These are phyloP conservation scores for Axis porcinus DNA, from an alignment of 2,113 vertebrate species.

Conservation along the genomic window DNA sequence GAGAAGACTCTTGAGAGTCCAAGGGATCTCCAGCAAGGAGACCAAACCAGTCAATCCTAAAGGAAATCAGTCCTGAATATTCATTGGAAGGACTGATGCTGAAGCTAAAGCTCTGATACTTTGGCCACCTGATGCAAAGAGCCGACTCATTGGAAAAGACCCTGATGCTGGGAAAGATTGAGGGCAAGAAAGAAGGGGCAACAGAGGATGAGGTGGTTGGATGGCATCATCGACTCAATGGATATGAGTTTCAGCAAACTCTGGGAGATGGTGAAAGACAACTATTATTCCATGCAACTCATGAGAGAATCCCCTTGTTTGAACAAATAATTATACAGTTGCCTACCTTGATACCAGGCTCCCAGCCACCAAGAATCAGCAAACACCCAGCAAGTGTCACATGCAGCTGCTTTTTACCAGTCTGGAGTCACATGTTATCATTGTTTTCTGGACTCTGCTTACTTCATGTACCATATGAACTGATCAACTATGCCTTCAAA, in stretches of 20 bases:
- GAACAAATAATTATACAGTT: neutral
- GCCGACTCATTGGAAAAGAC: neutral
- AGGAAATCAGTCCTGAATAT: neutral
- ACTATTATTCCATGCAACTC: neutral
- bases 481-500: neutral
- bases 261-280: neutral
- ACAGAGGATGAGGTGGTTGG: neutral
- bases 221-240: neutral
- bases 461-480: neutral
- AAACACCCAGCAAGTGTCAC: neutral
- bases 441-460: neutral
- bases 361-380: too few species aligned
- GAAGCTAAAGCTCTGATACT: neutral
- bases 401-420: neutral
- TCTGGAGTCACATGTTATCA: neutral
- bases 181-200: neutral
- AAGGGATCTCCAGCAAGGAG: neutral
- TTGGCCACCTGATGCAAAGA: neutral
- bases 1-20: neutral
- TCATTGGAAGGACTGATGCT: neutral
- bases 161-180: neutral
- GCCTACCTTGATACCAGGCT: neutral
- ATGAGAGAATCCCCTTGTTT: neutral
- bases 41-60: neutral
- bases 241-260: neutral